phyloP scores from a whole-genome alignment of 2,797 vertebrate species.

The Vireo griseus region DNA sequence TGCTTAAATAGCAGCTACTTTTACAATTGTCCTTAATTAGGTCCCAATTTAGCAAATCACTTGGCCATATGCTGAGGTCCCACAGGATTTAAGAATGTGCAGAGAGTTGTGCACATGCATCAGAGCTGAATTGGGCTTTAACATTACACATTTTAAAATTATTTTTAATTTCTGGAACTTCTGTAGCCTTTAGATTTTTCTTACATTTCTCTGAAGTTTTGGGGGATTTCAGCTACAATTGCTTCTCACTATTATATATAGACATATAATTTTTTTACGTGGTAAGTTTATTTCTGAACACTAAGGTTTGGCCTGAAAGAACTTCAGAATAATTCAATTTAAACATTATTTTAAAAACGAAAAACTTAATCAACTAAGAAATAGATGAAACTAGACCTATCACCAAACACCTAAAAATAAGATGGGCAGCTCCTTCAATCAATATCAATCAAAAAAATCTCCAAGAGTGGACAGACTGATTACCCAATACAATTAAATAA shows the following conservation, averaged over 20 bases:
- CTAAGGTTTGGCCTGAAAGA: background rate
- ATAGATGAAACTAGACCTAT: background rate
- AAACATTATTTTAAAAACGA: background rate
- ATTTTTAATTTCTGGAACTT: conserved; percentile 3
- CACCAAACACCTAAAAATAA: background rate
- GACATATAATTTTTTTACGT: background rate
- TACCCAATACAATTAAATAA: background rate
- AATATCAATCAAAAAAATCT: background rate
- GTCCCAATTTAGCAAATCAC: conserved; percentile 59
- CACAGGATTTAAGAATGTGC: conserved; percentile 9
- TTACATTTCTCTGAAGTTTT: background rate
- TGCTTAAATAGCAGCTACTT: conserved; percentile 47
- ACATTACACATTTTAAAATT: background rate
- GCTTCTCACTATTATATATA: background rate
- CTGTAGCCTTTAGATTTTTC: background rate
- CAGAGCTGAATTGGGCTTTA: background rate
- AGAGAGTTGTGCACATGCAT: background rate
- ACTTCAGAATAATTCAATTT: background rate
- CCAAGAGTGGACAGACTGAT: background rate
- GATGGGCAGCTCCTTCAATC: background rate
- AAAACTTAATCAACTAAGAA: background rate
- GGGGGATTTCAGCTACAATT: background rate
- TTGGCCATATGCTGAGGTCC: conserved; percentile 55
- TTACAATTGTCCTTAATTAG: conserved; percentile 63
- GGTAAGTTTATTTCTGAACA: background rate